Conservation (phyloP, 2,797 vertebrate genomes). For the Steatocranus sp. region DNA sequence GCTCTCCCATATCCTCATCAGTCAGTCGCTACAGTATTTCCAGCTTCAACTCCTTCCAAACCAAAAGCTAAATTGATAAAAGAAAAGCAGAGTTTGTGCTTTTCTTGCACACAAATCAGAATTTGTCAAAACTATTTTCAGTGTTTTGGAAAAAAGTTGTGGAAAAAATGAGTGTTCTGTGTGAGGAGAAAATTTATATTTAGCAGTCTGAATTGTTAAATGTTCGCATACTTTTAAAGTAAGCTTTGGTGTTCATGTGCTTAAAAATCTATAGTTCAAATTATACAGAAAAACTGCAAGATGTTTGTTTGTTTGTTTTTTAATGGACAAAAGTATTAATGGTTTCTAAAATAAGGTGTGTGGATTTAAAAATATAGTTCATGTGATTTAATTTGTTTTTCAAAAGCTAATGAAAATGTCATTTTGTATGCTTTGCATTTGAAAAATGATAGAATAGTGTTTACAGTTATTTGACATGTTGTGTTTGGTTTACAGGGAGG, state of each 20-base stretch:
- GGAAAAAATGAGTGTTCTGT: neutral
- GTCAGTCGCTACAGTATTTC: constrained; percentile 30
- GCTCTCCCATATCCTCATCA: constrained; percentile 34
- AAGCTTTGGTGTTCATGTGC: constrained; percentile 10
- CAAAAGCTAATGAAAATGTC: neutral
- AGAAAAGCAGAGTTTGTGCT: neutral
- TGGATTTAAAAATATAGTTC: neutral
- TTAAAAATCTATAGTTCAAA: neutral
- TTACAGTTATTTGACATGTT: neutral
- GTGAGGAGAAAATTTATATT: neutral
- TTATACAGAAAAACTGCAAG: neutral
- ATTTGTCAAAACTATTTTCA: neutral
- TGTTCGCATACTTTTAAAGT: neutral
- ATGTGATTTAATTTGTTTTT: neutral
- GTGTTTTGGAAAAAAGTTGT: neutral
- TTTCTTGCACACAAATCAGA: neutral
- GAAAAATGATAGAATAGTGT: neutral
- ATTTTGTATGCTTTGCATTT: neutral
- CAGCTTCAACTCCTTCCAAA: constrained; percentile 32
- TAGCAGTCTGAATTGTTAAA: neutral
- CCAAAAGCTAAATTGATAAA: constrained; percentile 21
- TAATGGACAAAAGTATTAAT: neutral
- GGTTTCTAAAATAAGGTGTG: neutral
- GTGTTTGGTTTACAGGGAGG: neutral
- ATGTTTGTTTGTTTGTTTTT: neutral